Evolutionary conservation across 1,140 invertebrate genomes (phyloP).

Genomic region (Stegodyphus dumicola): DNA sequence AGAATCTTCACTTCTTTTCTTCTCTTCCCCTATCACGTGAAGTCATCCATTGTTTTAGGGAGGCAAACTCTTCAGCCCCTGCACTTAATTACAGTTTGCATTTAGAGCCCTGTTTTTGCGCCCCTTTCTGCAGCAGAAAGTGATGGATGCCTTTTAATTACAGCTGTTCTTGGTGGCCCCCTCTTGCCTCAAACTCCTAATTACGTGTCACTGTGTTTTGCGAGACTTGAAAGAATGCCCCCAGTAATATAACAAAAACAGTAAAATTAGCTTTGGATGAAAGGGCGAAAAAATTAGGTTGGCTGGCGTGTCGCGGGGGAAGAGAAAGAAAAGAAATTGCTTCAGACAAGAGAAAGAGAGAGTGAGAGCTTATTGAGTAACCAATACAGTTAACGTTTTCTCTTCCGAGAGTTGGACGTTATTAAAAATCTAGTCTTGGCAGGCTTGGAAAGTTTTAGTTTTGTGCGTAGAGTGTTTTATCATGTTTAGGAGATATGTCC

Average conservation of each 20-base stretch:
- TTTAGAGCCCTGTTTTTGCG: constrained; percentile 43
- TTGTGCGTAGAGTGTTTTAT: no score
- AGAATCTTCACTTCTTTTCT: neutral
- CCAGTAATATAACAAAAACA: constrained; percentile 18
- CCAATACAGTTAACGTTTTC: no score
- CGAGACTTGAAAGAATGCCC: constrained; percentile 17
- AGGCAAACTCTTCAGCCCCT: neutral
- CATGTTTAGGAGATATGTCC: no score
- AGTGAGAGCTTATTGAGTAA: no score
- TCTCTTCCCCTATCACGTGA: constrained; percentile 1
- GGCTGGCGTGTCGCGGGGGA: no score
- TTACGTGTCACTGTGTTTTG: constrained; percentile 57
- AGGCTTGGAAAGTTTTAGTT: no score
- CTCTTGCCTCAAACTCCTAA: constrained; percentile 12
- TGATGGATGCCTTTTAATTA: constrained; percentile 56
- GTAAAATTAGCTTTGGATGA: constrained; percentile 46
- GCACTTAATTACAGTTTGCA: constrained; percentile 56
- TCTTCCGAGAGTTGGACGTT: no score
- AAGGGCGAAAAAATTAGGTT: neutral
- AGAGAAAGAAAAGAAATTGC: no score
- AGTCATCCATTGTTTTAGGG: constrained; percentile 46
- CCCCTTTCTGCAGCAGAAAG: neutral
- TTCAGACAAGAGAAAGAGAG: no score
- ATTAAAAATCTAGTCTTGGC: no score
- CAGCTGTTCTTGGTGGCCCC: constrained; percentile 34